Percentiles rank a stretch among this genome's conserved stretches.
Evolutionary conservation across 2,113 vertebrate species (phyloP).

Genomic region (Aplodontia rufa): DNA sequence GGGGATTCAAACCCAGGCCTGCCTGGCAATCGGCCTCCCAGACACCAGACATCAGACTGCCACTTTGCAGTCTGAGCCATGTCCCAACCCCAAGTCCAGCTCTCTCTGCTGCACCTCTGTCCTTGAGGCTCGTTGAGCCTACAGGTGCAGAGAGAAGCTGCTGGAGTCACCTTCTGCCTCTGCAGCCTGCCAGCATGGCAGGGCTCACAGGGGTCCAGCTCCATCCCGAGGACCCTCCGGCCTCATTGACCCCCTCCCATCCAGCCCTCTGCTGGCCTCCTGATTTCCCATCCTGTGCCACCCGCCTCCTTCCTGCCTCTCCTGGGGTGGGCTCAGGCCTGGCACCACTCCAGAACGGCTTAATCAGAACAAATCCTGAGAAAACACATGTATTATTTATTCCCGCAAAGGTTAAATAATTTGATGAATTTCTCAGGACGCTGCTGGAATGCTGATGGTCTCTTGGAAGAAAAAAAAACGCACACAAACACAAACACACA

Average conservation of each 20-base stretch:
- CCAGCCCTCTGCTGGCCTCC: slow-evolving; percentile 67
- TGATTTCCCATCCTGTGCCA: slow-evolving; percentile 74
- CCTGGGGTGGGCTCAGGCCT: slow-evolving; percentile 76
- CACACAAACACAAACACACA: slow-evolving; percentile 7
- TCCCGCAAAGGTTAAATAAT: slow-evolving; percentile 83
- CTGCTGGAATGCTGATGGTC: slow-evolving; percentile 78
- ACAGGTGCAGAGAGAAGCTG: neutral
- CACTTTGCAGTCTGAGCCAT: neutral
- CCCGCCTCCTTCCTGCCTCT: slow-evolving; percentile 76
- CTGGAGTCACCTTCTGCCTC: neutral
- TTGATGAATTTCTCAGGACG: slow-evolving; percentile 82
- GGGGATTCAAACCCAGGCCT: neutral
- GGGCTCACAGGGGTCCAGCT: neutral
- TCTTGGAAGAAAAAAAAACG: slow-evolving; percentile 47
- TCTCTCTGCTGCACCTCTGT: neutral
- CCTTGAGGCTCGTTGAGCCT: neutral
- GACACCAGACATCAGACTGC: neutral
- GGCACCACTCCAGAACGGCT: slow-evolving; percentile 78
- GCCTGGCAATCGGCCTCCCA: neutral
- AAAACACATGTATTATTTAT: slow-evolving; percentile 83
- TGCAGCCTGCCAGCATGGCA: neutral
- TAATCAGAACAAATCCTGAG: slow-evolving; percentile 82
- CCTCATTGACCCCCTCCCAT: slow-evolving; percentile 57
- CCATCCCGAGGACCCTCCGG: neutral
- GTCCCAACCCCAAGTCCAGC: neutral